Evolutionary conservation across 2,797 vertebrate species (phyloP), one percentile per base, ranked within the genome.

Genomic region (Protonibea diacanthus): DNA sequence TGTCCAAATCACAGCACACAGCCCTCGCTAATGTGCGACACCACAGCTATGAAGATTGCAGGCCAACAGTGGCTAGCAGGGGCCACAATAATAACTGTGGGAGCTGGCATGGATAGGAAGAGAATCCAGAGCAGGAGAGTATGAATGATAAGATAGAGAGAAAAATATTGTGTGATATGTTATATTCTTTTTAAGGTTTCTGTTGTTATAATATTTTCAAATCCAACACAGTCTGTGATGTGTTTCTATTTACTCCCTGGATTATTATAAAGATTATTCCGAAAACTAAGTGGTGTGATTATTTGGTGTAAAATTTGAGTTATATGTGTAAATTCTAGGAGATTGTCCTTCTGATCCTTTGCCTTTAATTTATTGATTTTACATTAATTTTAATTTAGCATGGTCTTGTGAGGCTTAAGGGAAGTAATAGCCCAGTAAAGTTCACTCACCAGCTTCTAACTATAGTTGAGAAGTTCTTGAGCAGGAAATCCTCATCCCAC

Each of bases 31-130:
- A 89, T 71, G 84, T 89, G 78, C 76, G 53, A 74, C 57, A 60
- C 87, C 89, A 87, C 88, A 90, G 88, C 70, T 90, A 91, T 92
- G 91, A 81, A 85, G 85, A 93, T 93, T 79, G 80, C 84, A 91
- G 84, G 45, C 73, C 48, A 63, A 74, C 76, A 67, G 71, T 61
- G 81, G 71, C 61, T 53, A 48, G 67, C 52, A 59, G 59, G 64
- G 59, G 64, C 84, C 85, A 90, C 85, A 85, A 78, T 88, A 83
- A 90, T 89, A 45, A 83, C 74, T 73, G 71, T 85, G 82, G 58
- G 55, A 84, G 52, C 64, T 74, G 77, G 71, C n/a, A 72, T 4
- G 15, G 47, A 25, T 21, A 65, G 62, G 69, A 71, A 51, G 66
- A 72, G 60, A 71, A 49, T 15, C 44, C 44, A 57, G 52, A 71